Evolutionary conservation across 2,113 vertebrate genomes (phyloP), one percentile per base, ranked within the genome.

Genomic region (Prunella himalayana): DNA sequence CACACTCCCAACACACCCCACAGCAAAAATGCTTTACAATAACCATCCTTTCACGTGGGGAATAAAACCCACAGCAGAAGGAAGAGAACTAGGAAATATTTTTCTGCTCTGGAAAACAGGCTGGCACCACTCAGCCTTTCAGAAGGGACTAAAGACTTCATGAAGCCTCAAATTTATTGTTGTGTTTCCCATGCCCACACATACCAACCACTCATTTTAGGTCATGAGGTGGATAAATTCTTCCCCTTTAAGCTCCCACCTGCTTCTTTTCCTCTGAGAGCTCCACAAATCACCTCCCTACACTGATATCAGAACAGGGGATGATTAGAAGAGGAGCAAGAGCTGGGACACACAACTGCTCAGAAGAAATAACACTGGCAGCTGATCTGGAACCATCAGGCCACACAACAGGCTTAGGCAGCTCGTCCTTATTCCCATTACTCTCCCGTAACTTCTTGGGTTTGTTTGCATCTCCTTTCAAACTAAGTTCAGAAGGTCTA

Each of bases 1-100:
- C 45, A 63, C 6, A 16, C 25, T 73, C 75, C 21, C 27, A 61
- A 82, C 35, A 64, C 37, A 53, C 41, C 30, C 10, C 30, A 41
- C 10, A 51, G 42, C 13, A 87, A 66, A 88, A 84, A 6, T 1
- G 1, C 22, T 41, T 3, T 2, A 73, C 47, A 44, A 75, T 89
- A 87, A 42, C 4, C 31, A 31, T 9, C 10, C 27, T 7, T 51
- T 65, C 19, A 44, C 0, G 0, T 7, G 3, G 47, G 15, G 21
- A 9, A 59, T 21, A 57, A 51, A 31, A 31, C 7, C 15, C 4
- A 53, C 14, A n/a, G 25, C 19, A 42, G 23, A 69, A 82, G 7
- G 17, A 64, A 65, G 10, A 82, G 42, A 57, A 54, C 8, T 5
- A 39, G 39, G 31, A 45, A 72, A 50, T n/a, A 72, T 10, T n/a